Percentiles rank a stretch among this genome's conserved stretches.
Evolutionary conservation across 1,140 invertebrate genomes (phyloP).

Genomic region (Eriosoma lanigerum): DNA sequence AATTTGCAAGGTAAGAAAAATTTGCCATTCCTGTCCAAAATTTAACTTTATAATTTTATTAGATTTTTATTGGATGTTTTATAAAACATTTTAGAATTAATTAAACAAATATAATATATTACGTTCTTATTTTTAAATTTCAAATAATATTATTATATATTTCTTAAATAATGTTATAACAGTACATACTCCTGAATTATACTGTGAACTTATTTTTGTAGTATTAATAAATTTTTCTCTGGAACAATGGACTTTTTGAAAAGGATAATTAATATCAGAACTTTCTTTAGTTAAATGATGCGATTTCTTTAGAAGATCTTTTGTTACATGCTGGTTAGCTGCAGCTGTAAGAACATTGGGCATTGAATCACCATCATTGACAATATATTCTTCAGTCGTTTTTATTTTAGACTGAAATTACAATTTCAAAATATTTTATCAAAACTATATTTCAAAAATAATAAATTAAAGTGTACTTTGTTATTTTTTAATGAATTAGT

Average conservation of each 20-base stretch:
- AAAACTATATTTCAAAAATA: too few species aligned
- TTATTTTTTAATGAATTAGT: background rate
- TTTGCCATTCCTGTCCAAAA: too few species aligned
- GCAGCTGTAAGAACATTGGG: slow-evolving; percentile 42
- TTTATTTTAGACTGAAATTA: slow-evolving; percentile 29
- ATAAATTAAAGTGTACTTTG: background rate
- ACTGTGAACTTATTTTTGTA: slow-evolving; percentile 53
- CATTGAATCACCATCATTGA: background rate
- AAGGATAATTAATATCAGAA: slow-evolving; percentile 51
- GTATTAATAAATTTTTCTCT: slow-evolving; percentile 57
- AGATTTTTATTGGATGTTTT: too few species aligned
- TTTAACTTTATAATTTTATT: too few species aligned
- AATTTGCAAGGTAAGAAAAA: too few species aligned
- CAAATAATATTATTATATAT: too few species aligned
- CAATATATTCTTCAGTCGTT: slow-evolving; percentile 2
- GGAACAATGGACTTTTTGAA: slow-evolving; percentile 55
- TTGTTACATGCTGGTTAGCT: slow-evolving; percentile 66
- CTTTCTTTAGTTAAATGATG: background rate
- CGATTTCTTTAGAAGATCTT: slow-evolving; percentile 74
- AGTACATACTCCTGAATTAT: slow-evolving; percentile 19
- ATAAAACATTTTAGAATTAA: too few species aligned
- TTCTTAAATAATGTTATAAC: too few species aligned
- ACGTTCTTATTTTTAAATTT: too few species aligned
- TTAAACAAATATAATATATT: too few species aligned
- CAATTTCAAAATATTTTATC: too few species aligned